These are phyloP conservation scores for Dipodomys ordii DNA, from an alignment of 2,113 vertebrate genomes.

Conservation along the genomic window DNA sequence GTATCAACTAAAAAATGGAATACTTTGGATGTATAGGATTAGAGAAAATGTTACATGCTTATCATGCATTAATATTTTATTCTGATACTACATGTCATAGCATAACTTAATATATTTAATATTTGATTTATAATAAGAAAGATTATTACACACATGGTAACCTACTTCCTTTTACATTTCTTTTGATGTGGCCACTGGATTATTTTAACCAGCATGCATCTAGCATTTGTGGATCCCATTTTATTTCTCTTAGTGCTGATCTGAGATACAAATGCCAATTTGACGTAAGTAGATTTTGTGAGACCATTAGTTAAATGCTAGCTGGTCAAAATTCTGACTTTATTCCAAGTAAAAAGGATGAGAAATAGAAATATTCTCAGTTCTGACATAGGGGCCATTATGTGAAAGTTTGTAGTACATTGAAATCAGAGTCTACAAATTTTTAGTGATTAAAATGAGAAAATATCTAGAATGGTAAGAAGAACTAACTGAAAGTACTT, in stretches of 20 bases:
- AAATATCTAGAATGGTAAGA: background rate
- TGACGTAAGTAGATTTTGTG: background rate
- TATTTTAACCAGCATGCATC: background rate
- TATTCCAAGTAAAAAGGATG: background rate
- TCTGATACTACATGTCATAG: background rate
- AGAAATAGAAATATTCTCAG: background rate
- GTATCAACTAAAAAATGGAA: background rate
- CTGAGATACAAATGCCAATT: background rate
- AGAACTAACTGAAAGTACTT: background rate
- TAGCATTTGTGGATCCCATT: background rate
- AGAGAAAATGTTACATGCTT: background rate
- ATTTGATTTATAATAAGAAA: background rate
- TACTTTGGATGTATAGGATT: background rate
- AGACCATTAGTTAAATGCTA: background rate
- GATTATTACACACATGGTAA: background rate
- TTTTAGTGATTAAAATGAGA: constrained; percentile 24
- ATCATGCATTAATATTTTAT: background rate
- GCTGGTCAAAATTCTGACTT: background rate
- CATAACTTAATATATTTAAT: background rate
- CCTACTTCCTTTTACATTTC: background rate
- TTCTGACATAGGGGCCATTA: background rate
- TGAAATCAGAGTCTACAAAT: background rate
- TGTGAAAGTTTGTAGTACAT: background rate
- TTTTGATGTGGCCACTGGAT: background rate
- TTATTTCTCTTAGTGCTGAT: constrained; percentile 6